A percentile compares a stretch with the other conserved stretches of the same genome.
Evolutionary conservation across 2,888 invertebrate species (phyloP).

Genomic region (Brachyptera putata): DNA sequence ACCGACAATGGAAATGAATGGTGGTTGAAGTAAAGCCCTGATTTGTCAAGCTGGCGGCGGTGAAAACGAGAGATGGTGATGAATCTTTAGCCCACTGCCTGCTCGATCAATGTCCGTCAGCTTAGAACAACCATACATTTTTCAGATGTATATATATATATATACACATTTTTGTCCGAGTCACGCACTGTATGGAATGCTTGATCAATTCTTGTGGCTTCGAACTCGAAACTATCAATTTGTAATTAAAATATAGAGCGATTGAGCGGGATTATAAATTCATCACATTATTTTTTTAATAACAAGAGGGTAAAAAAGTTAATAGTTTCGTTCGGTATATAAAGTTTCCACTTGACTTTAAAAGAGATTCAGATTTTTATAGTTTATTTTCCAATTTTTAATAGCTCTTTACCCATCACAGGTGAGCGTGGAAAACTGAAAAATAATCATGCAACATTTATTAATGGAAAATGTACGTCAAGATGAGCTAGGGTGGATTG

Average conservation of each 20-base stretch:
- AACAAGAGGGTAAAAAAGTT: too few relatives aligned
- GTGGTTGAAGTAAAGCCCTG: slow-evolving; percentile 15
- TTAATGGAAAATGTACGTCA: slow-evolving; percentile 8
- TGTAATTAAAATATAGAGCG: too few relatives aligned
- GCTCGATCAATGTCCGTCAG: slow-evolving; percentile 15
- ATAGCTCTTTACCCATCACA: background rate
- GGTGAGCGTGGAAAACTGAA: background rate
- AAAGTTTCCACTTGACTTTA: too few relatives aligned
- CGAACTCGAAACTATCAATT: too few relatives aligned
- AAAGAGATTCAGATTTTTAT: too few relatives aligned
- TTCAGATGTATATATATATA: slow-evolving; percentile 17
- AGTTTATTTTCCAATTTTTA: background rate
- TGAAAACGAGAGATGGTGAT: slow-evolving; percentile 13
- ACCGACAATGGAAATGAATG: slow-evolving; percentile 14
- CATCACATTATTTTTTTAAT: too few relatives aligned
- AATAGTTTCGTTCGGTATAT: too few relatives aligned
- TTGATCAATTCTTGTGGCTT: too few relatives aligned
- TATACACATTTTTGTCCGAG: too few relatives aligned
- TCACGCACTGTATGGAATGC: too few relatives aligned
- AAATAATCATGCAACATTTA: background rate
- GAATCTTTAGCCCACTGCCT: slow-evolving; percentile 1
- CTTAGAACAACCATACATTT: slow-evolving; percentile 17
- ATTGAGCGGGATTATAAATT: too few relatives aligned
- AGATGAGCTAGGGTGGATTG: background rate
- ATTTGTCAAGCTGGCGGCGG: slow-evolving; percentile 9